Evolutionary conservation across 2,113 vertebrate species (phyloP).

Genomic region (Caloenas nicobarica): DNA sequence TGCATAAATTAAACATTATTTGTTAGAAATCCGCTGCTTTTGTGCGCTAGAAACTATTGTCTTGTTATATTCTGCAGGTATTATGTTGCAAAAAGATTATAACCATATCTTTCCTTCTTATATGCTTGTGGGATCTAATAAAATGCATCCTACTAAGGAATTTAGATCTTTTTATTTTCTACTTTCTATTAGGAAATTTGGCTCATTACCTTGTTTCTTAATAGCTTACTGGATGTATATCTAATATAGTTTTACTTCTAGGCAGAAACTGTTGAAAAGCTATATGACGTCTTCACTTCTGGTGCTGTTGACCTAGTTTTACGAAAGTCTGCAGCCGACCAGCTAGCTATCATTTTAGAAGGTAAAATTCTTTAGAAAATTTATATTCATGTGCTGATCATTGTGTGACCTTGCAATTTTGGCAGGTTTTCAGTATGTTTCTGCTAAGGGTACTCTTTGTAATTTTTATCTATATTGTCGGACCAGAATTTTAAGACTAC

Average conservation of each 20-base stretch:
- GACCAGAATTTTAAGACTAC: background rate
- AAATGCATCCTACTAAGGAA: background rate
- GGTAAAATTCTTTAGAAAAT: conserved; percentile 72
- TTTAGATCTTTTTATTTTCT: background rate
- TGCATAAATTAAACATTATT: background rate
- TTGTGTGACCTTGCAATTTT: background rate
- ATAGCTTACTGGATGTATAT: background rate
- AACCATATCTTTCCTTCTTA: background rate
- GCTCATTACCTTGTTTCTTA: background rate
- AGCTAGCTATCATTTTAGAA: conserved; percentile 90
- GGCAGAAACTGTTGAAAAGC: conserved; percentile 89
- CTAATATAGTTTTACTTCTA: conserved; percentile 67
- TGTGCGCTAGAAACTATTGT: background rate
- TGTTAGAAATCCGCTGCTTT: background rate
- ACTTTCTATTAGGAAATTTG: background rate
- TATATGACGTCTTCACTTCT: conserved; percentile 86
- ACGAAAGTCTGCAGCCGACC: conserved; percentile 90
- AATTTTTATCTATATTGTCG: background rate
- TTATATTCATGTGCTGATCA: background rate
- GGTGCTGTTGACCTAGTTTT: conserved; percentile 85
- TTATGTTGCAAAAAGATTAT: background rate
- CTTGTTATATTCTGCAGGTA: background rate
- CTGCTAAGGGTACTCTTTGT: background rate
- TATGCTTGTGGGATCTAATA: background rate
- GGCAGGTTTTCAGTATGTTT: background rate